Evolutionary conservation across 2,113 vertebrate genomes (phyloP), one percentile per base, ranked within the genome.

Genomic region (Pao palembangensis): DNA sequence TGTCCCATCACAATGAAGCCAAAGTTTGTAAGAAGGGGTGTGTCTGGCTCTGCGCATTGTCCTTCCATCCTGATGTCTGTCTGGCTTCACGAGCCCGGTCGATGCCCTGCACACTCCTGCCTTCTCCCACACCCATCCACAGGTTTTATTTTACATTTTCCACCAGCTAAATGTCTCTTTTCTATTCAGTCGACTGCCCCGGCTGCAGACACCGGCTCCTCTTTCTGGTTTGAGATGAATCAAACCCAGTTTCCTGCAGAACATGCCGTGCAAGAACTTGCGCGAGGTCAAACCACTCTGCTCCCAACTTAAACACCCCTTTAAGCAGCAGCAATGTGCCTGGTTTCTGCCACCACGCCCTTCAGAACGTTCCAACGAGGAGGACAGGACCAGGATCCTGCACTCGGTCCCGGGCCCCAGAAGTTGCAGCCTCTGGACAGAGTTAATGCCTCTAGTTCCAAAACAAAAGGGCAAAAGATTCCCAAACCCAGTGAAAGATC

Each of bases 31-130:
- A 77, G 53, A 60, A 78, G 13, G 78, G 80, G 79, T 42, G 81
- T 76, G 77, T 67, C 51, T 11, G 77, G 64, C 83, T 80, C 70
- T 75, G 62, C 19, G 16, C 50, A 64, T 78, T 81, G 74, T 86
- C 75, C 17, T n/a, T 52, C 18, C 44, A 47, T 15, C 2, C 20
- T 31, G 69, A 69, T 63, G 57, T 73, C 52, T 58, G 47, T 63
- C 64, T 11, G 34, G 8, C 34, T 38, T 28, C 25, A 38, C 34
- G 34, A 38, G 25, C 25, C 66, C 20, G 8, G 66, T 56, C 65
- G 73, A 60, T 48, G 52, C 51, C 58, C 31, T 57, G 14, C 4
- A 20, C 48, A 21, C 55, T 56, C 42, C 58, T 44, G 48, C 69
- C 66, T 69, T 79, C 53, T 50, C 50, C 48, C 13, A 42, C 8